A percentile compares a stretch with the other conserved stretches of the same genome.
These are phyloP conservation scores for Anagrus nilaparvatae DNA, from an alignment of 1,140 invertebrate genomes.

Conservation along the genomic window DNA sequence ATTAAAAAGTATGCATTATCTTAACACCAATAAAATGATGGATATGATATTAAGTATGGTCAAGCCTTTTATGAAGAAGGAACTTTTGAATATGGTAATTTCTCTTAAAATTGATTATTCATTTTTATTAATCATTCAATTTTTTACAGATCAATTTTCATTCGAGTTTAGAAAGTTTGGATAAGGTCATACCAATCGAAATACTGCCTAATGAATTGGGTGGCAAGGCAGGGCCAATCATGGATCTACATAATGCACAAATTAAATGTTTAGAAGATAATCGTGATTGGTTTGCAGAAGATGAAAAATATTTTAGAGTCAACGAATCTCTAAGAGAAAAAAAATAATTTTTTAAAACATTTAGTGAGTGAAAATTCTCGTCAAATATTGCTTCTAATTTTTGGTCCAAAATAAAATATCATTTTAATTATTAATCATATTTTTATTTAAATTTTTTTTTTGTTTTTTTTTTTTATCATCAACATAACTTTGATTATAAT, in stretches of 20 bases:
- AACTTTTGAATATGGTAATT: constrained; percentile 49
- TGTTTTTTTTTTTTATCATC: no score
- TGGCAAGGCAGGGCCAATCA: constrained; percentile 36
- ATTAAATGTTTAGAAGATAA: constrained; percentile 42
- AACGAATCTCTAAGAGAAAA: constrained; percentile 49
- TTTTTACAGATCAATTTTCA: constrained; percentile 39
- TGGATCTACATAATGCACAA: constrained; percentile 27
- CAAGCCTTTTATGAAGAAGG: constrained; percentile 61
- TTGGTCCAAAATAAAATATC: no score
- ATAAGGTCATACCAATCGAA: constrained; percentile 34
- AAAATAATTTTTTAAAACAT: no score
- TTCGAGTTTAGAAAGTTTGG: constrained; percentile 28
- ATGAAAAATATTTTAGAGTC: constrained; percentile 46
- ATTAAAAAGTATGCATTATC: constrained; percentile 54
- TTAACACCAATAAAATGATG: constrained; percentile 56
- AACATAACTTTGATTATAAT: no score
- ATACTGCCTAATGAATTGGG: constrained; percentile 46
- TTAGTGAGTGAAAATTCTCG: no score
- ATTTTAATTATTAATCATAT: no score
- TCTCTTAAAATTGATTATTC: no score
- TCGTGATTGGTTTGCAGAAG: constrained; percentile 42
- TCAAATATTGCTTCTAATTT: no score
- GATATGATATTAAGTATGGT: constrained; percentile 56
- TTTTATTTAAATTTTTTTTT: no score
- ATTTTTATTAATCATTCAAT: not conserved